A percentile compares a stretch with the other conserved stretches of the same genome.
These are phyloP conservation scores for Gallinago media DNA, from an alignment of 2,113 vertebrate species.

Conservation along the genomic window DNA sequence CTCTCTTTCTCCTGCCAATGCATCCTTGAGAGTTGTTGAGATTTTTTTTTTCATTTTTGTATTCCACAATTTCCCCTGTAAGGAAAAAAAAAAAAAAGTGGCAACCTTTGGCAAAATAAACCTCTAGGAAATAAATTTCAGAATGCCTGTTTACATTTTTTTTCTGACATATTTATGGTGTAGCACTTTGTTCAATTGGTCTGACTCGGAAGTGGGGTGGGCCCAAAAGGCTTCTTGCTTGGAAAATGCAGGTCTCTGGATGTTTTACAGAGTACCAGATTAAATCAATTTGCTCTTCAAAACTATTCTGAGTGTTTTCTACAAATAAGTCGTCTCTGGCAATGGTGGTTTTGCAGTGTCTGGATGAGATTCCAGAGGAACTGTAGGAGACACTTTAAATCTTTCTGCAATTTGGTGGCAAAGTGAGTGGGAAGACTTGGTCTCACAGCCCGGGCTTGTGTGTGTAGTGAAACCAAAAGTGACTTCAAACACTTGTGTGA, in stretches of 20 bases:
- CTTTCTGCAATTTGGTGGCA: not conserved
- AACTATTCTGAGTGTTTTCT: not conserved
- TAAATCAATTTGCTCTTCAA: not conserved
- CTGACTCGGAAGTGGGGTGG: not conserved
- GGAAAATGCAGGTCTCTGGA: not conserved
- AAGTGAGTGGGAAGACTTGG: not conserved
- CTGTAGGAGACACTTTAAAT: not conserved
- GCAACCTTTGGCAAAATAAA: not conserved
- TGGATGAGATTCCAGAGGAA: not conserved
- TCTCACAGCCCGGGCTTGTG: rapidly evolving
- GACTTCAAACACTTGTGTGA: not conserved
- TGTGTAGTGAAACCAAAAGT: not conserved
- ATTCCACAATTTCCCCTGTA: not conserved
- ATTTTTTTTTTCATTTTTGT: not conserved
- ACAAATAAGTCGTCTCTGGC: not conserved
- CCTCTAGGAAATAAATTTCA: not conserved
- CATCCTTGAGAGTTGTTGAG: not conserved
- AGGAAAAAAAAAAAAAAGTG: not conserved
- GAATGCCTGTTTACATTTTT: not conserved
- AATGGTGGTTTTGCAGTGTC: not conserved
- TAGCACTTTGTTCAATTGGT: not conserved
- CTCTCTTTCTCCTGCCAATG: not conserved
- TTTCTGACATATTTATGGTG: not conserved
- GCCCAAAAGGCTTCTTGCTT: not conserved
- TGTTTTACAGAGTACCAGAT: not conserved